phyloP scores from a whole-genome alignment of 2,888 invertebrate species.

The Chymomyza procnemis region DNA sequence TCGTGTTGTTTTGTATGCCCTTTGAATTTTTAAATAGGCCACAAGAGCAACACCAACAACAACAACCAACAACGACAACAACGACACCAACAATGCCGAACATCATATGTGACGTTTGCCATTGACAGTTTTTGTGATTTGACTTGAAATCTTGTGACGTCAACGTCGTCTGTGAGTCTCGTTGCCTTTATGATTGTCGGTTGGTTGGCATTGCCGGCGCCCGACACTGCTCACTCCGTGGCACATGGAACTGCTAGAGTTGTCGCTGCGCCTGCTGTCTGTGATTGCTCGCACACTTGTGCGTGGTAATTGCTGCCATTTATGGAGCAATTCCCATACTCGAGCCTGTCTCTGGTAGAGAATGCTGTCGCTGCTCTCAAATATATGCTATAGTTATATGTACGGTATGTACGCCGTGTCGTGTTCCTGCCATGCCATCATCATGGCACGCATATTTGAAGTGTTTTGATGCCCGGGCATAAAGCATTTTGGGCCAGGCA shows the following conservation, averaged over 20 bases:
- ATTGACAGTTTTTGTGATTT: conserved; percentile 61
- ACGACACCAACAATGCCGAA: conserved; percentile 3
- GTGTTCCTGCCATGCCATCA: too few relatives aligned
- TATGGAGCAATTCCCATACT: not conserved
- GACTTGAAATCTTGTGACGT: conserved; percentile 48
- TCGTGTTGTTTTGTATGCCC: conserved; percentile 48
- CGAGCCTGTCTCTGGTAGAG: not conserved
- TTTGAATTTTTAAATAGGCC: conserved; percentile 67
- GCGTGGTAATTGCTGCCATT: conserved; percentile 56
- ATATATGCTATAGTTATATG: conserved; percentile 5
- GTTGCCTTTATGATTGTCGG: conserved; percentile 15
- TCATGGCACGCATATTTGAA: not conserved
- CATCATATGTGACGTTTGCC: conserved; percentile 40
- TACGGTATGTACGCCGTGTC: too few relatives aligned
- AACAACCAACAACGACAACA: not conserved
- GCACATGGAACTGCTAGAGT: not conserved
- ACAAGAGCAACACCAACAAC: conserved; percentile 19
- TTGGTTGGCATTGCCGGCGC: not conserved
- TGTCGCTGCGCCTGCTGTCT: conserved; percentile 18
- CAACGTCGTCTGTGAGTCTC: conserved; percentile 24
- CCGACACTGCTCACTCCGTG: too few relatives aligned
- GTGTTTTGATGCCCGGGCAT: not conserved
- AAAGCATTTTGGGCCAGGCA: not conserved
- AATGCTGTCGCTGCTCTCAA: conserved; percentile 10
- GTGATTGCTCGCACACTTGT: conserved; percentile 26